Evolutionary conservation across 1,140 invertebrate species (phyloP), one percentile per base, ranked within the genome.

Genomic region (Callitettix versicolor): DNA sequence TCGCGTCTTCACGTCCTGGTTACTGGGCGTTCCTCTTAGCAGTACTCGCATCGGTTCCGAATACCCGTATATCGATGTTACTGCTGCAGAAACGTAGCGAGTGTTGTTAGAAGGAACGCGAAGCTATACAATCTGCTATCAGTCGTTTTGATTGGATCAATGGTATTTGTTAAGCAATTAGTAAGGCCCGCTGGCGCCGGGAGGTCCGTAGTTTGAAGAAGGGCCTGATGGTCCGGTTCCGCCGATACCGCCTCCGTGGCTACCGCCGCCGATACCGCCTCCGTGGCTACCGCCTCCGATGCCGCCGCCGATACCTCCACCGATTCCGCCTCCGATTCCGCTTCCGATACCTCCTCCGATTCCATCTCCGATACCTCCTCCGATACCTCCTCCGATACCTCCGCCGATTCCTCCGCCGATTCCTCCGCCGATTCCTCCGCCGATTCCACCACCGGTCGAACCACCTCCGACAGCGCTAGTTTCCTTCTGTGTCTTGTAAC

Each of bases 401-500:
- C 64, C 60, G 55, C 67, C 64, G 52, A 42, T 36, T 33, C 67
- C 65, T 30, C 67, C 68, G 59, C 72, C 72, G 14, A 69, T 70
- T 38, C 70, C 69, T 44, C 67, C 67, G 50, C 71, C 57, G 51
- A 44, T 36, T 52, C 57, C 53, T 18, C 61, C 68, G 40, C 69
- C 69, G 14, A 64, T 67, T 55, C 62, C 65, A 57, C 68, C 69
- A 30, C 69, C 71, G 57, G 69, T 69, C 12, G 63, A 53, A 58
- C 61, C 64, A 26, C 61, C 62, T 15, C 61, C 61, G 24, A 46
- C 49, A 17, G 60, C 60, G 20, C 46, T 46, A 15, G 68, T 70
- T 55, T 79, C 76, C 69, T 79, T 81, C 73, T 85, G 82, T 48
- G 84, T 84, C 76, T 86, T 85, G 80, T 88, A 88, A 56, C 85